These are phyloP conservation scores for Epistrophella euchroma DNA, from an alignment of 2,888 invertebrate genomes.

Conservation along the genomic window DNA sequence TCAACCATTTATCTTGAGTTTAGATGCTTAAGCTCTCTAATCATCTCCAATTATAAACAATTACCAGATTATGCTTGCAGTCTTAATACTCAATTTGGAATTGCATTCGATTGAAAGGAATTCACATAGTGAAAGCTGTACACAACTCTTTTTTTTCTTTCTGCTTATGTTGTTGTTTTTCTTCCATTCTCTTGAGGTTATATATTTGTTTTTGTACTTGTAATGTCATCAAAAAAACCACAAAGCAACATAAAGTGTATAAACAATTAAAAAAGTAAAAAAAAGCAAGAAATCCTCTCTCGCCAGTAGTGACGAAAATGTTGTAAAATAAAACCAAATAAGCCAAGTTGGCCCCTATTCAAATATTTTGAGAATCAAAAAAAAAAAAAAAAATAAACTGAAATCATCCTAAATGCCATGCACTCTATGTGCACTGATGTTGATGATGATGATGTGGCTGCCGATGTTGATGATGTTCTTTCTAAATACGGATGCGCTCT, in stretches of 20 bases:
- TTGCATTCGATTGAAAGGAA: conserved; percentile 51
- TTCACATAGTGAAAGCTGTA: conserved; percentile 55
- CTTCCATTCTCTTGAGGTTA: conserved; percentile 31
- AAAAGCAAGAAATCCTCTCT: conserved; percentile 8
- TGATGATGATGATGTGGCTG: conserved; percentile 47
- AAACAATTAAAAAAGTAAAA: conserved; percentile 31
- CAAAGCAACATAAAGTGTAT: conserved; percentile 20
- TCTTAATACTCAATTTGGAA: conserved; percentile 49
- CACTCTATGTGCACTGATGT: conserved; percentile 53
- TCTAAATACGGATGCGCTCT: conserved; percentile 76
- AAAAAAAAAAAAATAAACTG: conserved; percentile 12
- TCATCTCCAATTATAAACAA: conserved; percentile 70
- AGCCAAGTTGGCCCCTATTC: conserved; percentile 70
- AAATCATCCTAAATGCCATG: conserved; percentile 68
- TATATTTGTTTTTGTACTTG: background rate
- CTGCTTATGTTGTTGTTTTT: conserved; percentile 23
- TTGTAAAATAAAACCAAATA: conserved; percentile 41
- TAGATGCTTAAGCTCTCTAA: conserved; percentile 54
- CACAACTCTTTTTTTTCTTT: conserved; percentile 6
- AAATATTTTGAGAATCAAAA: conserved; percentile 63
- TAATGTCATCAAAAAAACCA: conserved; percentile 23
- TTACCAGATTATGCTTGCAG: conserved; percentile 54
- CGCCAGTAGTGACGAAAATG: conserved; percentile 16
- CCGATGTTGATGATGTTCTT: conserved; percentile 70
- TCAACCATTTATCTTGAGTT: conserved; percentile 52